These are phyloP conservation scores for Thalpophila matura DNA, from an alignment of 2,888 invertebrate genomes.

Conservation along the genomic window DNA sequence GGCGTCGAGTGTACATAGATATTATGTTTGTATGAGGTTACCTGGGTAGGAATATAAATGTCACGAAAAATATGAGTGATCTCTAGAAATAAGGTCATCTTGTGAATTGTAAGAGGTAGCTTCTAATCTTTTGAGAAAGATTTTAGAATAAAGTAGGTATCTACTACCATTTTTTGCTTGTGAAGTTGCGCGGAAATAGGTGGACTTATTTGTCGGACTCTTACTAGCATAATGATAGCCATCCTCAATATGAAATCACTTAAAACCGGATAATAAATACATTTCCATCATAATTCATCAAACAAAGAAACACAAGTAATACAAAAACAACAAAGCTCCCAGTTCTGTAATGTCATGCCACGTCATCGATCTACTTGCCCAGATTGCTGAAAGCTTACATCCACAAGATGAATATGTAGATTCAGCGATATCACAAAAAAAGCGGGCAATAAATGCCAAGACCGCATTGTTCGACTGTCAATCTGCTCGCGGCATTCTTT, in stretches of 20 bases:
- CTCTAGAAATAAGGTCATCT: too few species aligned
- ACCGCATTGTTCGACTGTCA: slow-evolving; percentile 61
- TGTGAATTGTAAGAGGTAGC: too few species aligned
- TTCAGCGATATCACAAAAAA: slow-evolving; percentile 54
- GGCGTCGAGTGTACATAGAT: too few species aligned
- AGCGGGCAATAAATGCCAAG: slow-evolving; percentile 62
- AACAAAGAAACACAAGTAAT: slow-evolving; percentile 26
- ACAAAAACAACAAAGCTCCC: slow-evolving; percentile 31
- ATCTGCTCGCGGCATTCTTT: slow-evolving; percentile 56
- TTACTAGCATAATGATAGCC: neutral
- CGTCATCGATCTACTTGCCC: slow-evolving; percentile 53
- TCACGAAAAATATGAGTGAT: too few species aligned
- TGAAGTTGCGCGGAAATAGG: too few species aligned
- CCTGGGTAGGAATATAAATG: too few species aligned
- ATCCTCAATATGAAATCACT: slow-evolving; percentile 1
- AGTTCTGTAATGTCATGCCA: slow-evolving; percentile 45
- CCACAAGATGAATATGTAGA: slow-evolving; percentile 62
- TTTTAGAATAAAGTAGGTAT: too few species aligned
- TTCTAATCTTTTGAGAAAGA: too few species aligned
- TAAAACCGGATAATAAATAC: slow-evolving; percentile 24
- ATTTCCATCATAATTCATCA: slow-evolving; percentile 1
- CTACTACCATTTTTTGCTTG: too few species aligned
- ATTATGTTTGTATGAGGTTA: too few species aligned
- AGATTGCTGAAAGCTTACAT: slow-evolving; percentile 46
- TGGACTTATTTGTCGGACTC: too few species aligned